phyloP scores from a whole-genome alignment of 2,797 vertebrate species.

The Ceyx erithaca region DNA sequence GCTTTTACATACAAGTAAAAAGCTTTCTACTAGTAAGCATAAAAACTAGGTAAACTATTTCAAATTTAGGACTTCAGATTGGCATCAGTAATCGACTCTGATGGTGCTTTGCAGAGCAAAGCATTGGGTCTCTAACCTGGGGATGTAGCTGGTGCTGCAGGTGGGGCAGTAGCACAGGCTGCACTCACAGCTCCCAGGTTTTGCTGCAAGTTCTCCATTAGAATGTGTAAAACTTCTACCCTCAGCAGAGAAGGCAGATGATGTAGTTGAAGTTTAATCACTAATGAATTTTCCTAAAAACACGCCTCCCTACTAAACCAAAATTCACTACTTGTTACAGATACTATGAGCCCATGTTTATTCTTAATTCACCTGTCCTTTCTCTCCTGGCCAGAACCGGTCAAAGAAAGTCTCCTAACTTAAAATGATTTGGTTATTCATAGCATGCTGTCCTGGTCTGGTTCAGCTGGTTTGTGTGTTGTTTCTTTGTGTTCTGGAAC shows the following conservation, averaged over 20 bases:
- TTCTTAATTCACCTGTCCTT: background rate
- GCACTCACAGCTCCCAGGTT: background rate
- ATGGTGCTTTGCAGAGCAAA: background rate
- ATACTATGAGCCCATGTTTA: background rate
- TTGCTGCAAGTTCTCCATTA: background rate
- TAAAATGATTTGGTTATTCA: background rate
- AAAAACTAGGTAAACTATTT: background rate
- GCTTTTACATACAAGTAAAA: background rate
- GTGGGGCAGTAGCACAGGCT: background rate
- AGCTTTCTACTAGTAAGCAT: background rate
- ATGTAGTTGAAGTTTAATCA: background rate
- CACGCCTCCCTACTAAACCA: background rate
- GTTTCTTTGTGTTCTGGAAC: background rate
- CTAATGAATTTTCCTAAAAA: background rate
- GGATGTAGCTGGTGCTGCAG: background rate
- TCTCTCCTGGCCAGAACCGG: background rate
- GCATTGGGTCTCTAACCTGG: background rate
- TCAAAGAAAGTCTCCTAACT: background rate
- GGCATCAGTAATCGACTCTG: background rate
- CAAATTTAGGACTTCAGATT: background rate
- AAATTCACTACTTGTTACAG: background rate
- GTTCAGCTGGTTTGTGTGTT: background rate
- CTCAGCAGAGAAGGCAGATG: background rate
- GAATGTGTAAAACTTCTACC: background rate
- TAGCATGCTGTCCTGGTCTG: background rate